A percentile compares a stretch with the other conserved stretches of the same genome.
Conservation (phyloP, 2,113 vertebrate species). For the Sinocyclocheilus anshuiensis region DNA sequence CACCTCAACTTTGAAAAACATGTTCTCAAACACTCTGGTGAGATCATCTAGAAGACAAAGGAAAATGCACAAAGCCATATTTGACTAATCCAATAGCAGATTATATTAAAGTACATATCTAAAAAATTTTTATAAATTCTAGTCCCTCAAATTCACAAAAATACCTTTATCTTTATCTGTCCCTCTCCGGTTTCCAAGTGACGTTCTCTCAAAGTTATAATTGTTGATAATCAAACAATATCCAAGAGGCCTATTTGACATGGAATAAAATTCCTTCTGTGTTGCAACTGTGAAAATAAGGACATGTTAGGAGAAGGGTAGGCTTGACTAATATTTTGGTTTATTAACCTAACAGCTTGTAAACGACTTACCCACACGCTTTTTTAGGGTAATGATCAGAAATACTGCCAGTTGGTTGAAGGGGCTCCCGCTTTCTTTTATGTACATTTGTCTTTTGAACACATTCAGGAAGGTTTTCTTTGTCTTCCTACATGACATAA, state of each 20-base stretch:
- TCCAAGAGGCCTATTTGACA: slow-evolving; percentile 35
- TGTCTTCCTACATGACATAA: background rate
- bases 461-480: background rate
- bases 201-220: background rate
- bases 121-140: no score
- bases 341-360: background rate
- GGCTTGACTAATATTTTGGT: background rate
- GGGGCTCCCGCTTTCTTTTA: slow-evolving; percentile 7
- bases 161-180: slow-evolving; percentile 46
- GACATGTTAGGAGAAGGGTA: background rate
- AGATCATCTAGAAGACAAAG: slow-evolving; percentile 28
- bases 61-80: background rate
- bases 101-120: background rate
- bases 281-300: background rate
- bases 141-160: background rate
- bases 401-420: background rate
- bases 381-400: background rate
- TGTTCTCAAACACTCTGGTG: background rate
- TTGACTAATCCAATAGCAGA: background rate
- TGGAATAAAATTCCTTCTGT: background rate
- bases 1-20: slow-evolving; percentile 27
- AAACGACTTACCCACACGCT: background rate
- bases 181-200: background rate
- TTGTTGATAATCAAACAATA: slow-evolving; percentile 58
- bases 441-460: background rate